phyloP scores from a whole-genome alignment of 2,888 invertebrate genomes.

The Ferdinandea cuprea region DNA sequence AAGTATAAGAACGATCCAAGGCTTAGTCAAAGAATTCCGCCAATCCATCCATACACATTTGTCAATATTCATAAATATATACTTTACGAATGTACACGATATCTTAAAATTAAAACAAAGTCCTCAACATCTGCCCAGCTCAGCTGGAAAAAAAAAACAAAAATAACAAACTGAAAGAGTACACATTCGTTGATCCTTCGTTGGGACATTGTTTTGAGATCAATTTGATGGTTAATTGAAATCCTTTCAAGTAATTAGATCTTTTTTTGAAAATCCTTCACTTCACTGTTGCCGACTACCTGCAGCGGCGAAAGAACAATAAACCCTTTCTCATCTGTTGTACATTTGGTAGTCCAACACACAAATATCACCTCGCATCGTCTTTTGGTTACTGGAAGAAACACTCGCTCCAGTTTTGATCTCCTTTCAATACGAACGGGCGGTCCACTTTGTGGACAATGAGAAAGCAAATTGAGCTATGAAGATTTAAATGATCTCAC shows the following conservation, averaged over 20 bases:
- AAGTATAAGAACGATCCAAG: no score
- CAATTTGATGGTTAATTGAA: constrained; percentile 67
- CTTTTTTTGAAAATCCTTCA: constrained; percentile 17
- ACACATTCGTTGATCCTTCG: not conserved
- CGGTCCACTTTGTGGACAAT: constrained; percentile 61
- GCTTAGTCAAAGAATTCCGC: no score
- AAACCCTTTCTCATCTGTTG: not conserved
- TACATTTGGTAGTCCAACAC: constrained; percentile 9
- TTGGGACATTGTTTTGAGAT: constrained; percentile 51
- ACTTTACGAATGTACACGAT: not conserved
- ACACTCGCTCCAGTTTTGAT: constrained; percentile 77
- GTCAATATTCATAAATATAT: constrained; percentile 8
- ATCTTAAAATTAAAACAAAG: not conserved
- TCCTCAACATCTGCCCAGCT: not conserved
- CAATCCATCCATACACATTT: not conserved
- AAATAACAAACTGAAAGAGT: not conserved
- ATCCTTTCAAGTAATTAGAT: constrained; percentile 67
- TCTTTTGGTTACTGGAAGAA: no score
- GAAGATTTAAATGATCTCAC: constrained; percentile 69
- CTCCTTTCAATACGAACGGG: constrained; percentile 34
- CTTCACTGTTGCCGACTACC: constrained; percentile 3
- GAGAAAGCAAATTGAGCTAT: constrained; percentile 72
- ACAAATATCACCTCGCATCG: no score
- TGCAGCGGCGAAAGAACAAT: not conserved
- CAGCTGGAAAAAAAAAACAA: not conserved